These are phyloP conservation scores for Bombus superbus DNA, from an alignment of 1,140 invertebrate species.

Conservation along the genomic window DNA sequence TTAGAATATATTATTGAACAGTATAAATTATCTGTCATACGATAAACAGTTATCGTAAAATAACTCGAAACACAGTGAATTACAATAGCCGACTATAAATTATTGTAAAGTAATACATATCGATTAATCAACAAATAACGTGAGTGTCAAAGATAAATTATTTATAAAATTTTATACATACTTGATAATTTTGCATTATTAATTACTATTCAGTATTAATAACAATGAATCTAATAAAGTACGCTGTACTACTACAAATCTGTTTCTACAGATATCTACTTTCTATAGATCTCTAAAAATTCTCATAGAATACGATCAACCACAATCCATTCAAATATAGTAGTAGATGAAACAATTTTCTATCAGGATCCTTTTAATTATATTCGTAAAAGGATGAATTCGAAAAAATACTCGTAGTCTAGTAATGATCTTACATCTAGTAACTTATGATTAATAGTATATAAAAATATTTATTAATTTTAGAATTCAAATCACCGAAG, in stretches of 20 bases:
- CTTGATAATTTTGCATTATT: not conserved
- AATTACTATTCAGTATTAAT: too few species aligned
- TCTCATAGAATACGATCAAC: not conserved
- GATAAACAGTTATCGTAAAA: not conserved
- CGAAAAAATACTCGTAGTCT: too few species aligned
- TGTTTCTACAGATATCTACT: too few species aligned
- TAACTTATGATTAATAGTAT: not conserved
- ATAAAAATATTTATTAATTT: not conserved
- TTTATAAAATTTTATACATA: not conserved
- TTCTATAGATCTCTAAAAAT: not conserved
- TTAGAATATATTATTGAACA: not conserved
- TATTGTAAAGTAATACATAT: not conserved
- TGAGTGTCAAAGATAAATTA: not conserved
- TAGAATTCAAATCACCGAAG: not conserved
- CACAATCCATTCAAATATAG: not conserved
- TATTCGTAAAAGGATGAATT: too few species aligned
- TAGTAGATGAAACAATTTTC: not conserved
- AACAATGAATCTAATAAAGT: too few species aligned
- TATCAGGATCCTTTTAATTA: not conserved
- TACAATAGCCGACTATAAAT: not conserved
- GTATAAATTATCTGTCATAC: not conserved
- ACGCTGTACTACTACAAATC: too few species aligned
- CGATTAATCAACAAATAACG: not conserved
- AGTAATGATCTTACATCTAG: too few species aligned
- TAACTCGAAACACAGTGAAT: not conserved